These are phyloP conservation scores for Hetaerina americana DNA, from an alignment of 1,140 invertebrate species.

Conservation along the genomic window DNA sequence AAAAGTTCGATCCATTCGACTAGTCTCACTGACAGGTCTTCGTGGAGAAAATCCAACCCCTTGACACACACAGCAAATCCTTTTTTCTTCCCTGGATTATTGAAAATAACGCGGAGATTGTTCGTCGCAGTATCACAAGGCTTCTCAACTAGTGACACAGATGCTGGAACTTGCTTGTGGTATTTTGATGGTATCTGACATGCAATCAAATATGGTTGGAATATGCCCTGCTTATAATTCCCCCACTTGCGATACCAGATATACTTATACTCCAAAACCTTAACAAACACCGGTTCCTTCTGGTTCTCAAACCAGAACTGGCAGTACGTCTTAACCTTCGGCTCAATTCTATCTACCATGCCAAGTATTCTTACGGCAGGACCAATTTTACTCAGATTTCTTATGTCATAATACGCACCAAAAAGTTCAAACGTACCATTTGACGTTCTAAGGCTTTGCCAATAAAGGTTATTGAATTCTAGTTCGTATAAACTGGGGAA, in stretches of 20 bases:
- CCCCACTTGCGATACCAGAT: slow-evolving; percentile 92
- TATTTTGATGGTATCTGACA: slow-evolving; percentile 66
- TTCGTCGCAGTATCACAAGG: slow-evolving; percentile 74
- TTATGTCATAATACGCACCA: slow-evolving; percentile 75
- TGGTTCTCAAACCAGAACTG: slow-evolving; percentile 82
- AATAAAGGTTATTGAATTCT: slow-evolving; percentile 84
- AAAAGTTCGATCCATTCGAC: slow-evolving; percentile 93
- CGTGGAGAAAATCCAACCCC: slow-evolving; percentile 78
- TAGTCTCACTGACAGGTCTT: slow-evolving; percentile 75
- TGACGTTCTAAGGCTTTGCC: slow-evolving; percentile 65
- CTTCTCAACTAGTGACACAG: slow-evolving; percentile 74
- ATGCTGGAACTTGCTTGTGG: slow-evolving; percentile 59
- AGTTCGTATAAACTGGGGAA: slow-evolving; percentile 78
- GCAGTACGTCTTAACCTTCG: slow-evolving; percentile 66
- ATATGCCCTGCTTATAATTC: slow-evolving; percentile 82
- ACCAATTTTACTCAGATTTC: slow-evolving; percentile 58
- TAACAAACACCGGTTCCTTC: slow-evolving; percentile 62
- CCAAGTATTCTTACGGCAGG: slow-evolving; percentile 74
- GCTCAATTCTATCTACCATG: slow-evolving; percentile 81
- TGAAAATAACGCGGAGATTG: slow-evolving; percentile 74
- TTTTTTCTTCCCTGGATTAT: slow-evolving; percentile 53
- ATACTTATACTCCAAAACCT: slow-evolving; percentile 79
- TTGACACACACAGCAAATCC: slow-evolving; percentile 92
- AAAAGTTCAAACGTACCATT: slow-evolving; percentile 82
- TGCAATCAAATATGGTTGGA: slow-evolving; percentile 81